Base-by-base conservation (phyloP, 2,888 invertebrate genomes). In the Priocnemis perturbator region DNA sequence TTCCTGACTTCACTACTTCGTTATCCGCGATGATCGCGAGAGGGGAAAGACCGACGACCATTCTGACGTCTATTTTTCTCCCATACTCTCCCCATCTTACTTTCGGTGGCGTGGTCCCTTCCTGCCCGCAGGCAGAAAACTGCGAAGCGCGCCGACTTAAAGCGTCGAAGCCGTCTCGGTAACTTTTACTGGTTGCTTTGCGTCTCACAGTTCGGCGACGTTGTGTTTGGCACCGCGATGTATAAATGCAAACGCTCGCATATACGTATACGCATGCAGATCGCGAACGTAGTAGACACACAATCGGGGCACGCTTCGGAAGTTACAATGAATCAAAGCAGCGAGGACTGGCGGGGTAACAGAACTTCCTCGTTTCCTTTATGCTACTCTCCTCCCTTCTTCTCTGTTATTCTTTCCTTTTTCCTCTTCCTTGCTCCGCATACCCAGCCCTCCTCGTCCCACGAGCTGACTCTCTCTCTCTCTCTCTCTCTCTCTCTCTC, bases 291-390 rank as follows among this genome's bases (percentile, higher is more conserved):
- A 26, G 26, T n/a, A 37, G 37, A 19, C 50, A 50, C 50, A 5
- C 48, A 50, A 60, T 57, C 60, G 61, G 73, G 64, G 72, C 73
- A 77, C 71, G 71, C 76, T 75, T 71, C 63, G 64, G 67, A 82
- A 82, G 79, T 83, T 80, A 81, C 78, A 78, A 79, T 79, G 81
- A 84, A 84, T 55, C 55, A 55, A 68, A 64, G 50, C 53, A 66
- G 44, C 60, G 57, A 57, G 37, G 48, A 56, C 60, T 55, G 37
- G 52, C 23, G 57, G 69, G 60, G 60, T 58, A 66, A 70, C 62
- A 60, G 70, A 71, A 73, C 67, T 69, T 63, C 64, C 70, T 59
- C 62, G 67, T 63, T 72, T 58, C 59, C 62, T 61, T 50, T 50
- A 17, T 50, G 5, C 50, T 14, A 50, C 19, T 19, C 50, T 50